Evolutionary conservation across 2,113 vertebrate genomes (phyloP).

Genomic region (Aegotheles bennettii): DNA sequence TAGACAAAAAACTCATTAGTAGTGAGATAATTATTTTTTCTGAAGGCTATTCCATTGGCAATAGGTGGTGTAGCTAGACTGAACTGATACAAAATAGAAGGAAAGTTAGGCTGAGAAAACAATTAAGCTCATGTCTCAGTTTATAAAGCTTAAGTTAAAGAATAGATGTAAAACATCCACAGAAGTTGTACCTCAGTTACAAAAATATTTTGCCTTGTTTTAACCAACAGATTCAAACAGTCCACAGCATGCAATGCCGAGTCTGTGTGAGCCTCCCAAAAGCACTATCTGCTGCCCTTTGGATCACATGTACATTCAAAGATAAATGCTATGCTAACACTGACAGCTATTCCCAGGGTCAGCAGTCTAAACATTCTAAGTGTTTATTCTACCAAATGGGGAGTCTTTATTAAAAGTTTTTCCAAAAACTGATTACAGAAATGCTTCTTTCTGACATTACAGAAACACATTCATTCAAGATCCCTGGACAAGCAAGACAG

Average conservation of each 20-base stretch:
- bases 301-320: background rate
- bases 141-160: background rate
- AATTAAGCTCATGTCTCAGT: background rate
- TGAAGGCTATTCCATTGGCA: background rate
- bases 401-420: background rate
- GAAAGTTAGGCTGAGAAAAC: background rate
- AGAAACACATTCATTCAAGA: background rate
- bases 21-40: background rate
- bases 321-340: conserved; percentile 7
- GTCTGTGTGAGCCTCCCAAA: background rate
- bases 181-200: background rate
- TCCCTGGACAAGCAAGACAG: background rate
- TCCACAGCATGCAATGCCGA: background rate
- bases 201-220: background rate
- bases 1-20: background rate
- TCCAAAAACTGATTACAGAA: background rate
- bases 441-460: background rate
- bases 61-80: background rate
- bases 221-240: background rate
- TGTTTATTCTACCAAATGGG: background rate
- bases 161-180: background rate
- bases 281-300: background rate
- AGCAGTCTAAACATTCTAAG: background rate
- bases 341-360: background rate
- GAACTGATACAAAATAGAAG: background rate